Percentiles rank a stretch among this genome's conserved stretches.
These are phyloP conservation scores for Aphidius ervi DNA, from an alignment of 1,140 invertebrate species.

Conservation along the genomic window DNA sequence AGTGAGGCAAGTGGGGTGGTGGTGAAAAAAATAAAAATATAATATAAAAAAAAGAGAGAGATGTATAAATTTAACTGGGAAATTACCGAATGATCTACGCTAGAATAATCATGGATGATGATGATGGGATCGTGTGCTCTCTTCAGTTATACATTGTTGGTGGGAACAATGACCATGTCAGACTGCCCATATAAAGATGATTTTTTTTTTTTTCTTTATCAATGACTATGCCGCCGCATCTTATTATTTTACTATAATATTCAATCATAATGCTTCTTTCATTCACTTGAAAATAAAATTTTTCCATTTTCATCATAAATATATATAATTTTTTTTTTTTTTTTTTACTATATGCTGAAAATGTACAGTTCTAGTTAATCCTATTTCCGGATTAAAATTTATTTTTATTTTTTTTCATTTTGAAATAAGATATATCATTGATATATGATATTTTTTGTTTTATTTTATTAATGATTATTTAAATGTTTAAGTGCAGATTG, in stretches of 20 bases:
- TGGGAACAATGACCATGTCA: slow-evolving; percentile 35
- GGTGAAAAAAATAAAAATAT: not conserved
- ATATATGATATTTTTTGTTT: no score
- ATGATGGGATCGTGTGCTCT: slow-evolving; percentile 23
- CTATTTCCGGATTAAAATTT: no score
- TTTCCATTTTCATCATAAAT: not conserved
- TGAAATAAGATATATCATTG: no score
- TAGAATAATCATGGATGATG: slow-evolving; percentile 39
- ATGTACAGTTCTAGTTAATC: no score
- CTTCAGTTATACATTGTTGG: slow-evolving; percentile 33
- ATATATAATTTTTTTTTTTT: not conserved
- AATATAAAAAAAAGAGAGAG: slow-evolving; percentile 3
- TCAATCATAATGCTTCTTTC: not conserved
- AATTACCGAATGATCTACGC: slow-evolving; percentile 51
- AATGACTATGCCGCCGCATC: slow-evolving; percentile 19
- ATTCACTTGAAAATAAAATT: not conserved
- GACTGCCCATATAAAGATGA: slow-evolving; percentile 9
- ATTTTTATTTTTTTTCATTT: no score
- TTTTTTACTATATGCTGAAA: not conserved
- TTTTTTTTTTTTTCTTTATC: slow-evolving; percentile 12
- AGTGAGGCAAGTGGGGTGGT: slow-evolving; percentile 3
- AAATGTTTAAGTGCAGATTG: no score
- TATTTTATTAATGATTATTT: no score
- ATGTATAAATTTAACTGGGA: slow-evolving; percentile 33
- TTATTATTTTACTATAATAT: slow-evolving; percentile 17